Percentiles rank a stretch among this genome's conserved stretches.
phyloP scores from a whole-genome alignment of 2,888 invertebrate genomes.

The Volucella bombylans region DNA sequence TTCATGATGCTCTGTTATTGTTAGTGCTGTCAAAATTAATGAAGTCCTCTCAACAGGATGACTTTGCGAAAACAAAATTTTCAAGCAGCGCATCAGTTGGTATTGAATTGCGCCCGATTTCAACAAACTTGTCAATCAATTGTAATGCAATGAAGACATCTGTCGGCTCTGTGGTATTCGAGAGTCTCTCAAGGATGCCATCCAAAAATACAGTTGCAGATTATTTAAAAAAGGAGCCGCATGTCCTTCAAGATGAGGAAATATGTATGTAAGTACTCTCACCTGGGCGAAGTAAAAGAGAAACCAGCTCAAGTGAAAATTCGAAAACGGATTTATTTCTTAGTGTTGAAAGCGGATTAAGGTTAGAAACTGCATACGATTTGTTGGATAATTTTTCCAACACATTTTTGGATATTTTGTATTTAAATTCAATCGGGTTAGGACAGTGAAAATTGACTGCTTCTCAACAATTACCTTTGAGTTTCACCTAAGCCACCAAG shows the following conservation, averaged over 20 bases:
- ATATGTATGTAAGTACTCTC: conserved; percentile 13
- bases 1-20: conserved; percentile 15
- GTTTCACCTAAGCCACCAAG: too few species aligned
- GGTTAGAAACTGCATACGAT: not conserved
- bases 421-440: too few species aligned
- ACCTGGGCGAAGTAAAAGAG: conserved; percentile 17
- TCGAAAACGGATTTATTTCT: conserved; percentile 17
- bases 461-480: too few species aligned
- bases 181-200: conserved; percentile 31
- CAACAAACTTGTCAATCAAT: conserved; percentile 38
- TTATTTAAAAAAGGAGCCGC: not conserved
- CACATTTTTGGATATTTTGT: too few species aligned
- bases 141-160: conserved; percentile 52
- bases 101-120: conserved; percentile 4
- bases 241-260: conserved; percentile 2
- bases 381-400: not conserved
- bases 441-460: too few species aligned
- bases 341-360: conserved; percentile 14
- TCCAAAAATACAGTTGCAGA: not conserved
- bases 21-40: conserved; percentile 49
- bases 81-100: conserved; percentile 27
- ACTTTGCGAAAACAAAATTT: conserved; percentile 31
- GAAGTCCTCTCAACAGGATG: conserved; percentile 55
- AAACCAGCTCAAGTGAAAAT: conserved; percentile 17
- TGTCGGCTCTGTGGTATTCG: conserved; percentile 20